These are phyloP conservation scores for Seriola rivoliana DNA, from an alignment of 2,113 vertebrate species.

Conservation along the genomic window DNA sequence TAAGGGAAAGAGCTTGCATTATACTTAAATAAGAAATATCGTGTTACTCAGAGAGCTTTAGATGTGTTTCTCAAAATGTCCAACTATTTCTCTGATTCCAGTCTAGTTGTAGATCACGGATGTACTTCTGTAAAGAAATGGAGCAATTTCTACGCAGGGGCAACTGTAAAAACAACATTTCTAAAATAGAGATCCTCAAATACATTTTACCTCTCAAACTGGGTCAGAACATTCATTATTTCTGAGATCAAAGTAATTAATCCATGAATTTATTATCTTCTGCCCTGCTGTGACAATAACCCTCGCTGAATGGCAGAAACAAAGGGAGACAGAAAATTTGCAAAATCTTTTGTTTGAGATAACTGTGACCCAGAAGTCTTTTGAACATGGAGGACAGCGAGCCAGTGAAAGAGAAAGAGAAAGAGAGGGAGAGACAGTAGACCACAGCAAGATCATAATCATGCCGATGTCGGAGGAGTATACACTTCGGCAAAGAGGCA, in stretches of 20 bases:
- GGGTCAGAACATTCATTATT: conserved; percentile 14
- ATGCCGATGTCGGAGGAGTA: conserved; percentile 36
- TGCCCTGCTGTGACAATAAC: conserved; percentile 25
- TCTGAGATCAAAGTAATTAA: conserved; percentile 26
- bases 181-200: conserved; percentile 1
- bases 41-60: too few relatives aligned
- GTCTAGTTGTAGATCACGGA: neutral
- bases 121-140: neutral
- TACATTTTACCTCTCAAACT: conserved; percentile 7
- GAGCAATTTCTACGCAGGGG: neutral
- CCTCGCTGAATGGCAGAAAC: conserved; percentile 34
- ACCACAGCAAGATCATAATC: conserved; percentile 62
- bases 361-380: conserved; percentile 53
- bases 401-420: conserved; percentile 17
- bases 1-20: neutral
- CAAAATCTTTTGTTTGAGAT: conserved; percentile 40
- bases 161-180: conserved; percentile 1
- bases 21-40: neutral
- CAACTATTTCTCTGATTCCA: neutral
- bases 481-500: conserved; percentile 44
- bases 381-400: conserved; percentile 38
- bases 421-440: conserved; percentile 23
- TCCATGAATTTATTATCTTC: conserved; percentile 10
- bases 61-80: neutral
- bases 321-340: conserved; percentile 31